phyloP scores from a whole-genome alignment of 2,113 vertebrate species.

The Monarcha castaneiventris region DNA sequence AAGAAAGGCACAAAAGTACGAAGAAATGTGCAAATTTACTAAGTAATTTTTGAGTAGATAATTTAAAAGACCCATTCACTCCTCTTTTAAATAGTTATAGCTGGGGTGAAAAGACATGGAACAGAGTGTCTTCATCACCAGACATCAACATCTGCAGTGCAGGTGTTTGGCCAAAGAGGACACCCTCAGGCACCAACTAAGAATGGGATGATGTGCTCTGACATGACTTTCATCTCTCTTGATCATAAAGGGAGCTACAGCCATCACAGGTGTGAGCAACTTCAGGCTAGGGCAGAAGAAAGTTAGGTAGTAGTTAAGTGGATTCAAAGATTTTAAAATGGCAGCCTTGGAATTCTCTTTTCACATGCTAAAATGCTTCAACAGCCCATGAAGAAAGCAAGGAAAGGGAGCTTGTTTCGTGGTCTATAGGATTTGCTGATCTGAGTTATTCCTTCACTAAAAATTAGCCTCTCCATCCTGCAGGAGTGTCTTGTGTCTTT shows the following conservation, averaged over 20 bases:
- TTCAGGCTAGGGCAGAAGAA: background rate
- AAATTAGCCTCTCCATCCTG: background rate
- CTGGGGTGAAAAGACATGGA: background rate
- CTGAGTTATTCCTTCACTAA: background rate
- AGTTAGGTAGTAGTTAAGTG: background rate
- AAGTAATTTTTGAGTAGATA: background rate
- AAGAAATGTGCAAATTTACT: background rate
- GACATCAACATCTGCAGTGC: background rate
- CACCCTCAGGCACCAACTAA: background rate
- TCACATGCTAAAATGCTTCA: background rate
- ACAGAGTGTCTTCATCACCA: background rate
- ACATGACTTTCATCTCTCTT: background rate
- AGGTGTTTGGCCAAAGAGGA: background rate
- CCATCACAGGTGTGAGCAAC: background rate
- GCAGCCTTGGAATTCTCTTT: background rate
- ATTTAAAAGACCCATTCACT: background rate
- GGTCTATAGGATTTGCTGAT: background rate
- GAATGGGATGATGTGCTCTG: background rate
- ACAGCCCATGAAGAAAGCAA: background rate
- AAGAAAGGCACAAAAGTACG: background rate
- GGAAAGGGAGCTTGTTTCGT: background rate
- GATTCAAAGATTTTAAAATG: background rate
- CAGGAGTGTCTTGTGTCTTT: background rate
- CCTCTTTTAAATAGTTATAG: background rate
- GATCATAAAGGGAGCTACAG: background rate